phyloP scores from a whole-genome alignment of 2,797 vertebrate species.

The Bradypodion pumilum region DNA sequence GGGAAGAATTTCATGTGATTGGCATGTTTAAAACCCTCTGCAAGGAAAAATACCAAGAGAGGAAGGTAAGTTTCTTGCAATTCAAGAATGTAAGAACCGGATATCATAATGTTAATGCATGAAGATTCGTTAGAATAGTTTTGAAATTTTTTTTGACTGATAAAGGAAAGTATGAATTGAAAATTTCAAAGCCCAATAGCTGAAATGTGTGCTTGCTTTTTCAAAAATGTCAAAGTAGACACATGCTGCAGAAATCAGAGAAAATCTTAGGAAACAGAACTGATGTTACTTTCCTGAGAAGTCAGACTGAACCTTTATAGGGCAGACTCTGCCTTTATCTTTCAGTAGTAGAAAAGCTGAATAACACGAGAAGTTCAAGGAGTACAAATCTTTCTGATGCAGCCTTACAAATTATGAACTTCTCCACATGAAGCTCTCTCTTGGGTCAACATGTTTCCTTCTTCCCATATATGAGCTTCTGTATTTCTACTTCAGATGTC shows the following conservation, averaged over 20 bases:
- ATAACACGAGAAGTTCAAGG: neutral
- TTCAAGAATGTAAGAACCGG: neutral
- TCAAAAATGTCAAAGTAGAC: neutral
- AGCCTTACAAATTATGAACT: neutral
- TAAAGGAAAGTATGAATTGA: neutral
- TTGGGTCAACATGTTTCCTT: neutral
- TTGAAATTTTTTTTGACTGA: conserved; percentile 14
- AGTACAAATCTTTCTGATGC: conserved; percentile 1
- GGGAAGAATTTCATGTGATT: neutral
- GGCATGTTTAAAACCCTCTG: neutral
- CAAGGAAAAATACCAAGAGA: conserved; percentile 8
- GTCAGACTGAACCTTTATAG: neutral
- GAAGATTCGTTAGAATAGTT: conserved; percentile 18
- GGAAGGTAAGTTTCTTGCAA: neutral
- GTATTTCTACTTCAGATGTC: neutral
- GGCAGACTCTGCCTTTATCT: neutral
- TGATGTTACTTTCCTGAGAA: neutral
- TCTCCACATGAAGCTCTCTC: neutral
- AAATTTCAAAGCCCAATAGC: neutral
- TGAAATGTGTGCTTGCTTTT: neutral
- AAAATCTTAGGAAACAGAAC: neutral
- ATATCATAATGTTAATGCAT: neutral
- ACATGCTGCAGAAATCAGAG: neutral
- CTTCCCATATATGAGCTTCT: neutral
- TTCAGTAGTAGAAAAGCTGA: conserved; percentile 4